A percentile compares a stretch with the other conserved stretches of the same genome.
phyloP scores from a whole-genome alignment of 2,797 vertebrate genomes.

The Cichlasoma orientale region DNA sequence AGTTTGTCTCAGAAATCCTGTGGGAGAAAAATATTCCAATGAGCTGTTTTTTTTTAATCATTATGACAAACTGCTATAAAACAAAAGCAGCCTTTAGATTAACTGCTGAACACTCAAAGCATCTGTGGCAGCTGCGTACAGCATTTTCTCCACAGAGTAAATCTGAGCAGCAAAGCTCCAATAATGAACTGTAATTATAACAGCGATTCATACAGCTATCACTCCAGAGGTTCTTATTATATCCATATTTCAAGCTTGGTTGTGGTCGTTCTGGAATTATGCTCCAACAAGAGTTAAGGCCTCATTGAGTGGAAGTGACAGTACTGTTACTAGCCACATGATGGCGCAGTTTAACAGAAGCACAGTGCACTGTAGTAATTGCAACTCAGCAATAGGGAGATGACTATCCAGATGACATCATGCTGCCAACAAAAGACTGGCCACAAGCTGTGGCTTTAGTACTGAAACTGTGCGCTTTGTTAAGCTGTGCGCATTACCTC shows the following conservation, averaged over 20 bases:
- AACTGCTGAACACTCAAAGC: slow-evolving; percentile 14
- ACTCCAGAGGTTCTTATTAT: slow-evolving; percentile 45
- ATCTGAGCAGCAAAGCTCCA: slow-evolving; percentile 10
- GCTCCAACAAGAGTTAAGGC: slow-evolving; percentile 14
- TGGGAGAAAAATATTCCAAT: background rate
- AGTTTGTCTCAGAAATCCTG: slow-evolving; percentile 1
- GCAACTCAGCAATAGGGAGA: slow-evolving; percentile 37
- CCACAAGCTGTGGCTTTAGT: slow-evolving; percentile 32
- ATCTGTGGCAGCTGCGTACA: slow-evolving; percentile 9
- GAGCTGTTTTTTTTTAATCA: background rate
- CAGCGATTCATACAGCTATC: background rate
- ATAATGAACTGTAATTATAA: slow-evolving; percentile 47
- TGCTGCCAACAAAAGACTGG: slow-evolving; percentile 45
- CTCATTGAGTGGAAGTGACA: background rate
- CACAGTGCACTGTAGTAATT: background rate
- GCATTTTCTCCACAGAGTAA: background rate
- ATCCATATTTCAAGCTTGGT: slow-evolving; percentile 50
- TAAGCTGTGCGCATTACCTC: slow-evolving; percentile 5
- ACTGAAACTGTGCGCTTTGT: slow-evolving; percentile 27
- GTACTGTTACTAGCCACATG: slow-evolving; percentile 56
- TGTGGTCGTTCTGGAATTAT: slow-evolving; percentile 38
- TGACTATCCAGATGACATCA: slow-evolving; percentile 56
- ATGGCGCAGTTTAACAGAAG: slow-evolving; percentile 51
- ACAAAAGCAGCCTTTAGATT: slow-evolving; percentile 24
- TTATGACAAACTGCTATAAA: slow-evolving; percentile 11